phyloP scores from a whole-genome alignment of 2,888 invertebrate genomes.

The Cremastinae sp. region DNA sequence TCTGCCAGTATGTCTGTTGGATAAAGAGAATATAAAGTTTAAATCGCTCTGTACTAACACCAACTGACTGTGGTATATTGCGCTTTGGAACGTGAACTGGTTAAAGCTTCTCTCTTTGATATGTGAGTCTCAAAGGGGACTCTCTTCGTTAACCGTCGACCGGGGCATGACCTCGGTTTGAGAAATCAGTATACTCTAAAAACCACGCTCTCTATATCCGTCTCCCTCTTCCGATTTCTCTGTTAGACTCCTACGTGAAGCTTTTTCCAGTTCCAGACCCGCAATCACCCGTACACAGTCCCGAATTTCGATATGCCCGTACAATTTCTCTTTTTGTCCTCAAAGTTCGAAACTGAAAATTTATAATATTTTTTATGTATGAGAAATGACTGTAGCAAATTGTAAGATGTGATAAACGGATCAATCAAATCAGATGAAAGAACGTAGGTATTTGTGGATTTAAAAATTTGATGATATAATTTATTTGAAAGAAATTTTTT shows the following conservation, averaged over 20 bases:
- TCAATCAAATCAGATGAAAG: too few species aligned
- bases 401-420: too few species aligned
- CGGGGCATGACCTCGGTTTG: conserved; percentile 59
- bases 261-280: conserved; percentile 1
- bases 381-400: too few species aligned
- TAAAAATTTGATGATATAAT: too few species aligned
- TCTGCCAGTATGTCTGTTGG: not conserved
- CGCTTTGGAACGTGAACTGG: conserved; percentile 50
- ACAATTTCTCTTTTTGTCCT: too few species aligned
- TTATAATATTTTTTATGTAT: too few species aligned
- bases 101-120: conserved; percentile 60
- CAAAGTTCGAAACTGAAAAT: too few species aligned
- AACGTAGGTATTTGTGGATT: too few species aligned
- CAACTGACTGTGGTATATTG: conserved; percentile 25
- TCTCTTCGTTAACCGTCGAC: conserved; percentile 60
- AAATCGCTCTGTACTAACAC: conserved; percentile 44
- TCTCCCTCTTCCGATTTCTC: conserved; percentile 15
- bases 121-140: conserved; percentile 64
- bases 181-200: conserved; percentile 57
- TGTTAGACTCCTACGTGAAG: conserved; percentile 25
- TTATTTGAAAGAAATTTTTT: too few species aligned
- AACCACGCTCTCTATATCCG: conserved; percentile 35
- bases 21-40: conserved; percentile 47
- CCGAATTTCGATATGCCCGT: too few species aligned
- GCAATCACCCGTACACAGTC: too few species aligned